phyloP scores from a whole-genome alignment of 1,140 invertebrate species.

The Babylonia areolata region DNA sequence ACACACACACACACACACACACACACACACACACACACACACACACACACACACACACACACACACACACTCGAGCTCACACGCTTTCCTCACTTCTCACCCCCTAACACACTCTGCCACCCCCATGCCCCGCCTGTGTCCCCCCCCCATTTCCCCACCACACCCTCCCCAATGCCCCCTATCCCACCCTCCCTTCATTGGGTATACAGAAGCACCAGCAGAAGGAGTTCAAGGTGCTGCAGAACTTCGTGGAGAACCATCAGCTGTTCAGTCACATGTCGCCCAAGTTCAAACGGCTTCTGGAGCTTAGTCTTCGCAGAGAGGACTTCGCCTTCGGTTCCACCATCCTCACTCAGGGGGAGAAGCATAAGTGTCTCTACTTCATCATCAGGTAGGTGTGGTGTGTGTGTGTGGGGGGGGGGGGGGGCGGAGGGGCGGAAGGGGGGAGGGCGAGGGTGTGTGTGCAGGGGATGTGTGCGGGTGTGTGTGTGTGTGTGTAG shows the following conservation, averaged over 20 bases:
- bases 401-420: not conserved
- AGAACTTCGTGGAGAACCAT: slow-evolving; percentile 66
- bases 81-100: not conserved
- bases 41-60: no score
- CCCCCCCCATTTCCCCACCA: not conserved
- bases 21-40: no score
- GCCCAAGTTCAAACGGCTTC: slow-evolving; percentile 64
- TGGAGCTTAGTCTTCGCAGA: slow-evolving; percentile 68
- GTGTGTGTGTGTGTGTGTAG: not conserved
- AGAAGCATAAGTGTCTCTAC: slow-evolving; percentile 54
- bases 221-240: slow-evolving; percentile 62
- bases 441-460: no score
- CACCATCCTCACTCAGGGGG: slow-evolving; percentile 62
- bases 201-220: slow-evolving; percentile 61
- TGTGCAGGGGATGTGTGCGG: no score
- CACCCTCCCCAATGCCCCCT: no score
- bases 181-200: not conserved
- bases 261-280: slow-evolving; percentile 69
- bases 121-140: not conserved
- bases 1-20: no score
- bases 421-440: no score
- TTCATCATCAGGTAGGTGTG: slow-evolving; percentile 65
- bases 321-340: slow-evolving; percentile 61
- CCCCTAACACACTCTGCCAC: not conserved
- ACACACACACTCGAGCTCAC: not conserved